Evolutionary conservation across 2,888 invertebrate genomes (phyloP), one percentile per base, ranked within the genome.

Genomic region (Stenoptilia bipunctidactyla): DNA sequence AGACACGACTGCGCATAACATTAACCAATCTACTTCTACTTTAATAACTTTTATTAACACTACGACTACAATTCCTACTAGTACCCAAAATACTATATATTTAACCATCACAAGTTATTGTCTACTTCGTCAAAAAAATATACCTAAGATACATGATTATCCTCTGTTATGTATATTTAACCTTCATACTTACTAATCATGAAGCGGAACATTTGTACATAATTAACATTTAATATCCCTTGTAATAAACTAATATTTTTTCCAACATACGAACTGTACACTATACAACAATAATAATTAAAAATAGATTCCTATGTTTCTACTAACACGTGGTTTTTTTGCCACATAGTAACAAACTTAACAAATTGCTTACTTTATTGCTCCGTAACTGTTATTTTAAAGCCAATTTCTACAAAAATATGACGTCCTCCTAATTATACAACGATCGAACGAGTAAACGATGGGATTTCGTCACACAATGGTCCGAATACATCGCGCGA

Each of bases 271-370:
- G 8, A 20, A 30, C 30, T 30, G 30, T 30, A 30, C 30, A 30
- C 3, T 20, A 20, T 20, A 20, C 20, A 20, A 20, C 20, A 20
- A 20, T 20, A 3, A 20, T 5, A 20, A 20, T n/a, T n/a, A n/a
- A n/a, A n/a, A n/a, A n/a, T n/a, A n/a, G n/a, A n/a, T n/a, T n/a
- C n/a, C n/a, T n/a, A n/a, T n/a, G n/a, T n/a, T n/a, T n/a, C n/a
- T n/a, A n/a, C n/a, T n/a, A n/a, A n/a, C n/a, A n/a, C n/a, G n/a
- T n/a, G n/a, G 8, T 8, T 5, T 44, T 55, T 46, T 52, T 56
- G 50, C 57, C 58, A 61, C 62, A 47, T 47, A 48, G 60, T 60
- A 60, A 57, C 65, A 77, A 77, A 76, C 75, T 72, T 77, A 79
- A 80, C 75, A 73, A 69, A 75, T 74, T 71, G 75, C 74, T 74